Evolutionary conservation across 92 coral and sea anemone species (phyloP), one percentile per base, ranked within the genome.

Genomic region (Pocillopora meandrina): DNA sequence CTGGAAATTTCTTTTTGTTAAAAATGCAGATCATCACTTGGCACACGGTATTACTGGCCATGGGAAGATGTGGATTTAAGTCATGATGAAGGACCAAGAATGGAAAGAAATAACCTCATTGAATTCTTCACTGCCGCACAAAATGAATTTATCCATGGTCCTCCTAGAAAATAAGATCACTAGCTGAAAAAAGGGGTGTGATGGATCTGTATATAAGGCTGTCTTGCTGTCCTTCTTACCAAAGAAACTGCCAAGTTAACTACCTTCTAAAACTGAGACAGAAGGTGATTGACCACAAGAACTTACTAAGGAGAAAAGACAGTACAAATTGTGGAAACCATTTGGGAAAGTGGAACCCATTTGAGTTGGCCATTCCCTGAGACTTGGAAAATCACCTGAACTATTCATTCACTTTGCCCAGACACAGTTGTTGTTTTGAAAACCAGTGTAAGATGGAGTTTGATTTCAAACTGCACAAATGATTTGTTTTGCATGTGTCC

Each of bases 1-100:
- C 52, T 42, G 4, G 52, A 42, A 42, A 42, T 42, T 7, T 42
- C 8, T 42, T 42, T 42, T 42, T 42, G 52, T 42, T 42, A 42
- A 42, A 7, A 5, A 74, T 42, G 57, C 84, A 94, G 98, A 69
- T 89, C 98, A 18, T 92, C 95, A 0, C 90, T 94, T 19, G 90
- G 77, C 31, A 89, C 92, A 56, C 88, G 98, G 18, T 94, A 94
- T 66, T 85, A 87, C 58, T 94, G 98, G 98, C 89, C 92, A 1
- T 87, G 93, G 93, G 95, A 94, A 15, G 84, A 70, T 21, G 65
- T 31, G 11, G 89, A 79, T 33, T 36, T 36, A 2, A 63, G 61
- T 11, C 65, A 75, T 12, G 91, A 80, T 36, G 79, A 74, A 19
- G 94, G 77, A 33, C 56, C 77, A 42, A 57, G 69, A 34, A 72